Base-by-base conservation (phyloP, 2,888 invertebrate genomes). In the Drosophila anomelani region DNA sequence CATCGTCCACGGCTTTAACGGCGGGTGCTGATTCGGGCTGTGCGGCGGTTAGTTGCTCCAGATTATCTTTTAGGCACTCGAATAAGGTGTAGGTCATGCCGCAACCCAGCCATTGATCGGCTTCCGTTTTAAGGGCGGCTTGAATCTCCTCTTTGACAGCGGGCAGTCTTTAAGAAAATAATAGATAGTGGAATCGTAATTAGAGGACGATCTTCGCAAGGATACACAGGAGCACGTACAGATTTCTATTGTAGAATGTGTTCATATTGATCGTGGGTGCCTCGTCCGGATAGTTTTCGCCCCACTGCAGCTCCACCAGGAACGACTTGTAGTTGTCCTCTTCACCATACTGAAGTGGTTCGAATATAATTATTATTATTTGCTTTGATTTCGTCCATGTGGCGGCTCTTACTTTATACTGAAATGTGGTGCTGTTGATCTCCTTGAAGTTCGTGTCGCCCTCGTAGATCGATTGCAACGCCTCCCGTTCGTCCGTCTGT, bases 71-170 rank as follows among this genome's bases (percentile, higher is more conserved):
- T 17, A 97, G 94, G 92, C 95, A 97, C 93, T 99, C 98, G 91
- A 99, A 97, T 59, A 99, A 92, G 0, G 98, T 97, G 90, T 97
- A 99, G 0, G 98, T 98, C 98, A 98, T 98, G 4, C 98, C 97
- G 93, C 96, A 96, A 1, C 98, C 98, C 17, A 97, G 88, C 94
- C 96, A 96, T 84, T 96, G 96, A 44, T 96, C 95, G 0, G 96
- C 96, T 92, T 97, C 97, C 13, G 94, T 93, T 15, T 93, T 93
- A 0, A 97, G 92, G 58, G 94, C 93, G 10, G 93, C 91, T 13
- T 94, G 88, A 71, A 98, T 94, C 90, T 95, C 95, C 53, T 95
- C 93, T 92, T 97, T 97, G 0, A 97, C 95, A 2, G 94, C 90
- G 41, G 94, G 93, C 74, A 95, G 90, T 91, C 97, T 97, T 81